Conservation (phyloP, 2,888 invertebrate genomes). For the Dasysyrphus albostriatus region DNA sequence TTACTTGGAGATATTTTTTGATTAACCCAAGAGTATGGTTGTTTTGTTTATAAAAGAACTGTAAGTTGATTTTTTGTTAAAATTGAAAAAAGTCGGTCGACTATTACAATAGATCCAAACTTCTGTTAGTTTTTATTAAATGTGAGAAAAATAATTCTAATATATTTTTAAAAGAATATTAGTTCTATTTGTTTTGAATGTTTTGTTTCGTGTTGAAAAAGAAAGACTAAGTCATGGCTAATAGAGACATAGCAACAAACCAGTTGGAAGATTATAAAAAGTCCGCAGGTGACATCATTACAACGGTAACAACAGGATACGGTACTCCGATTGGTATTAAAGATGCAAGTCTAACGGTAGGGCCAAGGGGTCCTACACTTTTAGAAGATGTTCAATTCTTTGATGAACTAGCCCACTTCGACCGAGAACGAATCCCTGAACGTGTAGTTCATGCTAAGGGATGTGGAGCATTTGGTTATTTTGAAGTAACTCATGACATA, state of each 20-base stretch:
- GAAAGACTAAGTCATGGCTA: constrained; percentile 77
- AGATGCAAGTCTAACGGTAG: constrained; percentile 90
- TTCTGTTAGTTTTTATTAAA: background rate
- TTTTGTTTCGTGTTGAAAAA: background rate
- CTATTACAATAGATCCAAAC: background rate
- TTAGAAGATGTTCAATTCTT: constrained; percentile 93
- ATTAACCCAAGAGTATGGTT: background rate
- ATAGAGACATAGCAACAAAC: constrained; percentile 86
- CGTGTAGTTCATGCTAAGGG: constrained; percentile 98
- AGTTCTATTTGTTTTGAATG: background rate
- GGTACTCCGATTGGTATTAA: constrained; percentile 90
- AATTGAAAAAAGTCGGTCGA: background rate
- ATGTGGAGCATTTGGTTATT: constrained; percentile 94
- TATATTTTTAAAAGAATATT: background rate
- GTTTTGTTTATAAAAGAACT: background rate
- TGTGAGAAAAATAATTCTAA: background rate
- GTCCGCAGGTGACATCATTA: constrained; percentile 85
- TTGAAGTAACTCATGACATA: constrained; percentile 96
- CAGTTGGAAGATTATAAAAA: constrained; percentile 88
- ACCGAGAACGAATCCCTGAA: constrained; percentile 97
- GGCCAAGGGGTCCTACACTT: constrained; percentile 93
- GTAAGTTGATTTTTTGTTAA: background rate
- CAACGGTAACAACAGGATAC: constrained; percentile 89
- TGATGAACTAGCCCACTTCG: constrained; percentile 93
- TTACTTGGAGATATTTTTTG: background rate